phyloP scores from a whole-genome alignment of 2,113 vertebrate species.

The Apteryx owenii region DNA sequence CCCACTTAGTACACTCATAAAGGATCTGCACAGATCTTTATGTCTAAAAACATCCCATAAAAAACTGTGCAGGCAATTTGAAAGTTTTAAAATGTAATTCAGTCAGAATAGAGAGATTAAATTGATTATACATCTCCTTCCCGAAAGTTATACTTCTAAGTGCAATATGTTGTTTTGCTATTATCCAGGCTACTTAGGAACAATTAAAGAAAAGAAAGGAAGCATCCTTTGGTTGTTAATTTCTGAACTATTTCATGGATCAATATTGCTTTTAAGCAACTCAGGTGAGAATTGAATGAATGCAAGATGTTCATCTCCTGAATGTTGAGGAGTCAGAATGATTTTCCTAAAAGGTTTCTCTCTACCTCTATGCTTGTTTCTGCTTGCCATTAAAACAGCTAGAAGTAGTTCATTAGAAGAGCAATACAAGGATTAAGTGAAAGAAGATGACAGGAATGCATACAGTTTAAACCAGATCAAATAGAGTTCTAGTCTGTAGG shows the following conservation, averaged over 20 bases:
- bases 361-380: neutral
- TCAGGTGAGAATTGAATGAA: neutral
- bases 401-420: neutral
- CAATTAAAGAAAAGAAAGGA: neutral
- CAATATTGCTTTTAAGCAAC: neutral
- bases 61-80: neutral
- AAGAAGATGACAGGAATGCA: neutral
- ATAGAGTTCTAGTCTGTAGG: neutral
- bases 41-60: neutral
- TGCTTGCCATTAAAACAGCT: neutral
- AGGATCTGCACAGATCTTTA: neutral
- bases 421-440: neutral
- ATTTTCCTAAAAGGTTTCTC: neutral
- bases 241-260: neutral
- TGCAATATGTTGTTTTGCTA: neutral
- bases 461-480: neutral
- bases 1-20: neutral
- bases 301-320: neutral
- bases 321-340: neutral
- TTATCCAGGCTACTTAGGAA: neutral
- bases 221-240: neutral
- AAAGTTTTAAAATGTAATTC: neutral
- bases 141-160: neutral
- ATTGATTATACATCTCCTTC: neutral
- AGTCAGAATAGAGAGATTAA: neutral